Base-by-base conservation (phyloP, 1,140 invertebrate species). In the Drosophila carrolli region DNA sequence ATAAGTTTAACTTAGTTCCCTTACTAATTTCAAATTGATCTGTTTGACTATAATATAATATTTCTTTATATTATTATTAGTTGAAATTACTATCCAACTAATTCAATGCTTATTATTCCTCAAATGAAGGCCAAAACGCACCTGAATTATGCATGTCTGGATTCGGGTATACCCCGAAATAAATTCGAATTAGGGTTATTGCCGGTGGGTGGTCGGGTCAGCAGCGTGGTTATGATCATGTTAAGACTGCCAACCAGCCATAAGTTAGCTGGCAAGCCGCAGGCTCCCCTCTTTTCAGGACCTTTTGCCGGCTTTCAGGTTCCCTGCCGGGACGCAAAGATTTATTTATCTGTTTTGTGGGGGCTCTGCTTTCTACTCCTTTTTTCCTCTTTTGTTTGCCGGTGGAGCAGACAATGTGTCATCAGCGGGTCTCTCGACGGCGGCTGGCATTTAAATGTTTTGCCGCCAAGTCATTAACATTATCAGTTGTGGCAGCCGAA, bases 391-490 rank as follows among this genome's bases (percentile, higher is more conserved):
- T 10, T 41, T 55, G 41, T 60, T 67, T 44, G 53, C 14, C 40
- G 40, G 23, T 37, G 32, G 40, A 37, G 27, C 60, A 47, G 41
- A 71, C 60, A 81, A 77, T 81, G 66, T 77, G 60, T 81, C 78
- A 81, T 81, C 78, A 72, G 78, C 29, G 60, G 66, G 32, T 60
- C 32, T 11, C 40, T n/a, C 6, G 51, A 62, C 38, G 65, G 41
- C 8, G 16, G 53, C 27, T 27, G 41, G 44, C 60, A 66, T 67
- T 77, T 70, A 80, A 80, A 79, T 68, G 40, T 62, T 62, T 46
- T 62, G 59, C 53, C 41, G 46, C 46, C 55, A 79, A 83, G 76
- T 84, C 81, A 83, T 83, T 83, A 83, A 80, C 81, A 67, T 84
- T 83, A 80, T 76, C 78, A 77, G 58, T 32, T 41, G 19, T 27